Conservation (phyloP, 2,113 vertebrate species). For the Climacteris rufus region DNA sequence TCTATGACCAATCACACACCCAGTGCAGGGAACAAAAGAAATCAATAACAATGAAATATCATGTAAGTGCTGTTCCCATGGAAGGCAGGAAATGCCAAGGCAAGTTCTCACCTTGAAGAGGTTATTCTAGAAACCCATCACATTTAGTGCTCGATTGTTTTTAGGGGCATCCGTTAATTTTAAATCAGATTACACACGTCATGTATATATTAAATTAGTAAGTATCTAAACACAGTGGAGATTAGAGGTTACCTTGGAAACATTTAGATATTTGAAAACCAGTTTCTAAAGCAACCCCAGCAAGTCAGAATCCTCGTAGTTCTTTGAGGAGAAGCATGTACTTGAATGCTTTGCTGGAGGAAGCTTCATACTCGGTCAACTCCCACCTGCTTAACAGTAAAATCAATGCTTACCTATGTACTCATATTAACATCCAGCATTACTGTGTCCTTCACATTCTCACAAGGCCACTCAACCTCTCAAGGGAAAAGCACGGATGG, state of each 20-base stretch:
- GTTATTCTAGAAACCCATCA: not conserved
- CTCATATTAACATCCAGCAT: not conserved
- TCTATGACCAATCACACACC: not conserved
- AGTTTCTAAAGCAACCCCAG: not conserved
- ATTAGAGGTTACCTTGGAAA: conserved; percentile 31
- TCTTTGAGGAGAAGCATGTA: not conserved
- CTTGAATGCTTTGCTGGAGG: not conserved
- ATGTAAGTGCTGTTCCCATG: not conserved
- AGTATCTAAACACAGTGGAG: not conserved
- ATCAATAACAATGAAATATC: not conserved
- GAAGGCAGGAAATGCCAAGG: not conserved
- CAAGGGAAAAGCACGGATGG: not conserved
- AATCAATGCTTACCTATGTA: not conserved
- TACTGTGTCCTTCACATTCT: not conserved
- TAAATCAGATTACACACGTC: not conserved
- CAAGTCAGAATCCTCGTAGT: not conserved
- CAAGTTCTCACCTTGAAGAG: not conserved
- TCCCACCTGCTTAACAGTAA: not conserved
- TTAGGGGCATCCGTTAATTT: not conserved
- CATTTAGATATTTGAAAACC: not conserved
- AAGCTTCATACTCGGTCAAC: not conserved
- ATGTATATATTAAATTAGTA: not conserved
- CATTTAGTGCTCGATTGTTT: not conserved
- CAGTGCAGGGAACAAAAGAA: not conserved
- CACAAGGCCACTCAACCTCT: not conserved